phyloP scores from a whole-genome alignment of 2,113 vertebrate genomes.

The Cichladusa arquata region DNA sequence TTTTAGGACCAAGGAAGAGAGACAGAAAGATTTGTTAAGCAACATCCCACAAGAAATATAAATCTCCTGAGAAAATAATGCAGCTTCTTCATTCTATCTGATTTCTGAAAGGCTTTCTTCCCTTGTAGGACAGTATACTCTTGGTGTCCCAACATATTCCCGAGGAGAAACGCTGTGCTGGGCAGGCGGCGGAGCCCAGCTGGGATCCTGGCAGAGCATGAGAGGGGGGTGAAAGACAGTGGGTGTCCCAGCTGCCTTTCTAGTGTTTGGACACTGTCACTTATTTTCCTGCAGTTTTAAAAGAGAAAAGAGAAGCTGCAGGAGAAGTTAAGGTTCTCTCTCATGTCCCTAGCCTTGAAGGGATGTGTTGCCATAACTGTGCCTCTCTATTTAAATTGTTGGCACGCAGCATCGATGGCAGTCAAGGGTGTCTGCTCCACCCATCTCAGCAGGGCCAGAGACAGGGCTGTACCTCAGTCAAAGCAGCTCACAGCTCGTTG shows the following conservation, averaged over 20 bases:
- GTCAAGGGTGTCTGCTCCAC: rapidly evolving
- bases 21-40: constrained; percentile 37
- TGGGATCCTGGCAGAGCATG: background rate
- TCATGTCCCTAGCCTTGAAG: background rate
- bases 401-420: rapidly evolving
- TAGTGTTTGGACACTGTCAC: background rate
- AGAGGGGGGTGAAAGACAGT: background rate
- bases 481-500: background rate
- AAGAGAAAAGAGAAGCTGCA: background rate
- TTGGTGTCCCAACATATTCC: background rate
- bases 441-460: background rate
- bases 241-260: background rate
- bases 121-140: rapidly evolving
- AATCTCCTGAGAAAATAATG: constrained; percentile 57
- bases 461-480: background rate
- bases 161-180: background rate
- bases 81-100: background rate
- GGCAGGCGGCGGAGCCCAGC: background rate
- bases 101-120: constrained; percentile 5
- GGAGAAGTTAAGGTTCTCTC: background rate
- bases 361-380: background rate
- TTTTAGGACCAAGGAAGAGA: background rate
- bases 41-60: constrained; percentile 24
- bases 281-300: background rate
- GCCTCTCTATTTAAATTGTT: background rate